Evolutionary conservation across 1,140 invertebrate genomes (phyloP).

Genomic region (Cherax quadricarinatus): DNA sequence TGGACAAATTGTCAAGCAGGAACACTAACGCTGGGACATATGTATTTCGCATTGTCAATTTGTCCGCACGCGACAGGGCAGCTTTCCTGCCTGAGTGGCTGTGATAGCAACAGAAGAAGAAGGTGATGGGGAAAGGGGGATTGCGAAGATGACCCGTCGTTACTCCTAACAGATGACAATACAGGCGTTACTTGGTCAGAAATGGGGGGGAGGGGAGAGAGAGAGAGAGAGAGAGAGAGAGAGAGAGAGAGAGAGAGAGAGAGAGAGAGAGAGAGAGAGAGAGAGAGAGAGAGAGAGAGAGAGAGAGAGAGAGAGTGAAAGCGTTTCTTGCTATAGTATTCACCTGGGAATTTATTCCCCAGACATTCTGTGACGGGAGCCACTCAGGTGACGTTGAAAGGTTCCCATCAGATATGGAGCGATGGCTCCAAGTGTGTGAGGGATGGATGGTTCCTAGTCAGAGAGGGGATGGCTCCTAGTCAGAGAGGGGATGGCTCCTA

Average conservation of each 20-base stretch:
- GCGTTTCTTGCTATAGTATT: too few relatives aligned
- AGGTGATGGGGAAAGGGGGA: not conserved
- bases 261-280: conserved; percentile 27
- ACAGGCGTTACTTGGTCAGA: not conserved
- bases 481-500: too few relatives aligned
- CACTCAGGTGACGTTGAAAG: too few relatives aligned
- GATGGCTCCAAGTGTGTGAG: too few relatives aligned
- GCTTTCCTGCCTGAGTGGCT: not conserved
- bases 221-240: not conserved
- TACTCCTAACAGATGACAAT: too few relatives aligned
- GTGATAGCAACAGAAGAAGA: not conserved
- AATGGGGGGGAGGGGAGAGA: conserved; percentile 22
- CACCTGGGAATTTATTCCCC: too few relatives aligned
- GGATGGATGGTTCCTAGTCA: too few relatives aligned
- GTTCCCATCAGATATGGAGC: too few relatives aligned
- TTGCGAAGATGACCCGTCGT: not conserved
- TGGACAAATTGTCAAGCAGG: conserved; percentile 5
- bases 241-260: not conserved
- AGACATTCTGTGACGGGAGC: too few relatives aligned
- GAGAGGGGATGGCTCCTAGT: too few relatives aligned
- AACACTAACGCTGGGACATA: conserved; percentile 10
- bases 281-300: conserved; percentile 27
- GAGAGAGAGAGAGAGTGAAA: too few relatives aligned
- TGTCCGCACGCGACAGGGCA: not conserved
- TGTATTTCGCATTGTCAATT: not conserved